A percentile compares a stretch with the other conserved stretches of the same genome.
Conservation (phyloP, 2,113 vertebrate species). For the Muscicapa adusta region DNA sequence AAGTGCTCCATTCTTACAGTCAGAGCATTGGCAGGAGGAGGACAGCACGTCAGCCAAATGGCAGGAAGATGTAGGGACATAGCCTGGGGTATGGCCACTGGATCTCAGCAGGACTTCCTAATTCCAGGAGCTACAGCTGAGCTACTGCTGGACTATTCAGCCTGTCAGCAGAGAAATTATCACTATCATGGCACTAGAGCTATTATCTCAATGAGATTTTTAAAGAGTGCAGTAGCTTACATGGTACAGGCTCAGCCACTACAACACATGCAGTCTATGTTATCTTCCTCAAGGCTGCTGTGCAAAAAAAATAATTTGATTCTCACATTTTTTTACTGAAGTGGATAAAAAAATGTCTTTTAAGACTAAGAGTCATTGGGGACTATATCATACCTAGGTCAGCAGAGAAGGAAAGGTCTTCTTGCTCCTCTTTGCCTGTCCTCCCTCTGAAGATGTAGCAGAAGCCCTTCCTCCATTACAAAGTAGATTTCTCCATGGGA, state of each 20-base stretch:
- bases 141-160: not conserved
- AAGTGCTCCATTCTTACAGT: not conserved
- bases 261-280: too few relatives aligned
- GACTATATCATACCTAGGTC: too few relatives aligned
- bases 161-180: conserved; percentile 2
- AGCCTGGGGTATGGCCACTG: not conserved
- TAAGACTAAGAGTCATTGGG: too few relatives aligned
- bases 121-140: not conserved
- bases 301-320: too few relatives aligned
- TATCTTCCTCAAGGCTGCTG: too few relatives aligned
- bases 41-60: not conserved
- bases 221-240: not conserved
- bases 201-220: not conserved
- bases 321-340: too few relatives aligned
- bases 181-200: not conserved
- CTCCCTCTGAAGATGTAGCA: not conserved
- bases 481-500: not conserved
- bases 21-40: not conserved
- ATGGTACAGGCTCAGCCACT: not conserved
- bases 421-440: too few relatives aligned
- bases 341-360: too few relatives aligned
- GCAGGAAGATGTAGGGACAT: not conserved
- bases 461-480: not conserved
- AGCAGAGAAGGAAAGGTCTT: too few relatives aligned
- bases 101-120: not conserved